Evolutionary conservation across 1,140 invertebrate genomes (phyloP).

Genomic region (Cotesia typhae): DNA sequence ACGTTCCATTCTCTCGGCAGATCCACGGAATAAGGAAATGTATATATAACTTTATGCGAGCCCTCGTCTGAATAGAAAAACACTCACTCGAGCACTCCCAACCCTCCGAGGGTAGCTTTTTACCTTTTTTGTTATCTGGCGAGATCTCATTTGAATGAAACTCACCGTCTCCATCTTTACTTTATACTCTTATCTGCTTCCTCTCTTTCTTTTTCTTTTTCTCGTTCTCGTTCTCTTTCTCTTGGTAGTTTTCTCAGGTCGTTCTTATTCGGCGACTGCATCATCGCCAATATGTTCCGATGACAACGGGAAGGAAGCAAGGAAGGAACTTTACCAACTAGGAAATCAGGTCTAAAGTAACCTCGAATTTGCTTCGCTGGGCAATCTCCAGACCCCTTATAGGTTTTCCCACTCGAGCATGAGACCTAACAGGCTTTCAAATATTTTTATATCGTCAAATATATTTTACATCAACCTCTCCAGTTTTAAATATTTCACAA

Average conservation of each 20-base stretch:
- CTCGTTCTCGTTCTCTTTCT: no score
- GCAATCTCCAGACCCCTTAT: constrained; percentile 44
- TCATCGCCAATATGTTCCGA: constrained; percentile 54
- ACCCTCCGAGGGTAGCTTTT: constrained; percentile 37
- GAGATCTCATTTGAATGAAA: constrained; percentile 59
- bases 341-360: constrained; percentile 44
- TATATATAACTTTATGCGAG: constrained; percentile 59
- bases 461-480: constrained; percentile 12
- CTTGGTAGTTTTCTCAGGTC: no score
- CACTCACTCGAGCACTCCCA: constrained; percentile 55
- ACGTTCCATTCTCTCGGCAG: constrained; percentile 40
- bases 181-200: no score
- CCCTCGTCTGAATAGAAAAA: constrained; percentile 58
- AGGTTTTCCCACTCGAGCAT: constrained; percentile 43
- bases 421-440: constrained; percentile 33
- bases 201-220: no score
- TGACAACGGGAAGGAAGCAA: constrained; percentile 38
- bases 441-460: constrained; percentile 13
- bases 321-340: constrained; percentile 31
- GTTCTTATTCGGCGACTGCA: constrained; percentile 27
- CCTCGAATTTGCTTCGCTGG: constrained; percentile 46
- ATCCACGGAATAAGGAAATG: constrained; percentile 31
- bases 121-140: constrained; percentile 36
- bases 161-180: constrained; percentile 30
- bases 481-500: no score